Evolutionary conservation across 1,140 invertebrate species (phyloP), one percentile per base, ranked within the genome.

Genomic region (Akabosia matsudoensis): DNA sequence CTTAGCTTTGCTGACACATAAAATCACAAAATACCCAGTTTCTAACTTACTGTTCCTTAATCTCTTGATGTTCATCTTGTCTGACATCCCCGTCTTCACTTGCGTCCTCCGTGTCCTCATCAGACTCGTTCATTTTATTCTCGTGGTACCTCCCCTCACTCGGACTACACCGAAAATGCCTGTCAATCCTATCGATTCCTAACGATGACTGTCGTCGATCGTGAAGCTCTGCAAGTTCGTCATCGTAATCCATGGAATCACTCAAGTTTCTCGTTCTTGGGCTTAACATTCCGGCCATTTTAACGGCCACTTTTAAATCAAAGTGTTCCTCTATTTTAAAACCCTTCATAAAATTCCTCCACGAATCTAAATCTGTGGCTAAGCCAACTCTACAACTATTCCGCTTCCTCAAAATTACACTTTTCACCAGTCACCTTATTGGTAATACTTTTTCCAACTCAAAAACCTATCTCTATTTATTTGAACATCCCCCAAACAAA

Each of bases 31-130:
- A 34, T 78, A 28, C n/a, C n/a, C n/a, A n/a, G n/a, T n/a, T 77
- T 0, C 74, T 70, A 52, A 88, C 90, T 89, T 86, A 95, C 92
- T 96, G 93, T 87, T 97, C 94, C 86, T 95, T 96, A 14, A 96
- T 92, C 87, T 96, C 94, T 61, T 91, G 89, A 67, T 83, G 85
- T 80, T 87, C 84, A 37, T 64, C 56, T n/a, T 72, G 33, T 1
- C 70, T 13, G 10, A 72, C 16, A 28, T 73, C 74, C 1, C 77
- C 77, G 67, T 75, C 74, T 34, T 81, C 80, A 76, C 85, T 86
- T 16, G 87, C 87, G 85, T 82, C 82, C 74, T 82, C 82, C 14
- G 82, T 82, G 33, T 78, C 77, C 26, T 75, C 74, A 70, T 75
- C 74, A 75, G 70, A 72, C 10, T 67, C 70, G 16, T 74, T 64